Percentiles rank a stretch among this genome's conserved stretches.
Conservation (phyloP, 2,797 vertebrate genomes). For the Eulemur rubriventer region DNA sequence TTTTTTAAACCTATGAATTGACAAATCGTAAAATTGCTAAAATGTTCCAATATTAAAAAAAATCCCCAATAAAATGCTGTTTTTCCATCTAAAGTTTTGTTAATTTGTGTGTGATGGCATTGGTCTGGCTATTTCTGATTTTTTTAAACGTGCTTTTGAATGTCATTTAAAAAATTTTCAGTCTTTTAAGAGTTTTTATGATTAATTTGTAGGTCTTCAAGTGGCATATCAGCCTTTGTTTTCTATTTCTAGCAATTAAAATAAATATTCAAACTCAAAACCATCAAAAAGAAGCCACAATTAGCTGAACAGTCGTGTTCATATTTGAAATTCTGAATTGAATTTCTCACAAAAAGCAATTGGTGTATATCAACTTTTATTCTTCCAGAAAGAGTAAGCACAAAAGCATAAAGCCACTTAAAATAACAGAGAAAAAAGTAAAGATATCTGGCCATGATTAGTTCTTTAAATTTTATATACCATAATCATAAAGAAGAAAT, state of each 20-base stretch:
- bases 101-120: neutral
- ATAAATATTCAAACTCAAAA: neutral
- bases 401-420: neutral
- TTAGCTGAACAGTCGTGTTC: neutral
- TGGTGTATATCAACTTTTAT: neutral
- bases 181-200: neutral
- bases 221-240: neutral
- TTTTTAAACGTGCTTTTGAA: constrained; percentile 20
- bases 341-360: constrained; percentile 22
- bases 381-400: neutral
- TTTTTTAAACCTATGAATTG: neutral
- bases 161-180: neutral
- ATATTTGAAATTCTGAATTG: constrained; percentile 27
- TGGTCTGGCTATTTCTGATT: neutral
- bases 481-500: neutral
- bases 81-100: neutral
- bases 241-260: constrained; percentile 46
- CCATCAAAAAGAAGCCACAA: neutral
- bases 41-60: neutral
- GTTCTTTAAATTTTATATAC: neutral
- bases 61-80: neutral
- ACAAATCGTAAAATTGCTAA: constrained; percentile 3
- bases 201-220: neutral
- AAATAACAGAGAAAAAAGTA: neutral
- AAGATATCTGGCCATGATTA: neutral